Evolutionary conservation across 2,888 invertebrate genomes (phyloP), one percentile per base, ranked within the genome.

Genomic region (Thecophora atra): DNA sequence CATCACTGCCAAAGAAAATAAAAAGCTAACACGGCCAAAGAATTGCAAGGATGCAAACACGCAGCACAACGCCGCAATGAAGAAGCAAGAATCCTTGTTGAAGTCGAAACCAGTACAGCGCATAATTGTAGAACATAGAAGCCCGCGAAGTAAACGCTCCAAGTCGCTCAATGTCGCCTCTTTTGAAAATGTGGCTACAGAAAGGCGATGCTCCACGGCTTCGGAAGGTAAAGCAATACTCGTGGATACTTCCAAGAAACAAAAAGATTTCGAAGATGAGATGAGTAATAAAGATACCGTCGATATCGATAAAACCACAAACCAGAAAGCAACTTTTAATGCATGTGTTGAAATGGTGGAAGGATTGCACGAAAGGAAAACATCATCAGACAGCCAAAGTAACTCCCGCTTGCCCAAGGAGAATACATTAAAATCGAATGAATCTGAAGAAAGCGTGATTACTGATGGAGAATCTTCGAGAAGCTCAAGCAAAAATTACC

Each of bases 21-120:
- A 13, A 13, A 21, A 69, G 1, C 19, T 13, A 5, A n/a, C 44
- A 47, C 7, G 17, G 19, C n/a, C 15, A 44, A 11, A 44, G 28
- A 30, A 15, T 26, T 24, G 17, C 47, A 70, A 63, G 24, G 24
- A 21, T 3, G 30, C 56, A 7, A n/a, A 26, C n/a, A 28, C n/a
- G 26, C 26, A 65, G 8, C 13, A 26, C 17, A 26, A 7, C 52
- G 26, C 21, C 42, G 44, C 17, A 1, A 26, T 4, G 5, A 21
- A 74, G 63, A 76, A 76, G 26, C 78, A 76, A 44, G 75, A 75
- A 65, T 78, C 78, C 4, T 63, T 78, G 37, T 63, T 78, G 42
- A 78, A 76, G 69, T 13, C 64, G 28, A 71, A 65, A 2, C 54
- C 73, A 11, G 44, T 56, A 2, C 72, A 63, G 54, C 66, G 47